These are phyloP conservation scores for Chromobotia macracanthus DNA, from an alignment of 2,797 vertebrate species.

Conservation along the genomic window DNA sequence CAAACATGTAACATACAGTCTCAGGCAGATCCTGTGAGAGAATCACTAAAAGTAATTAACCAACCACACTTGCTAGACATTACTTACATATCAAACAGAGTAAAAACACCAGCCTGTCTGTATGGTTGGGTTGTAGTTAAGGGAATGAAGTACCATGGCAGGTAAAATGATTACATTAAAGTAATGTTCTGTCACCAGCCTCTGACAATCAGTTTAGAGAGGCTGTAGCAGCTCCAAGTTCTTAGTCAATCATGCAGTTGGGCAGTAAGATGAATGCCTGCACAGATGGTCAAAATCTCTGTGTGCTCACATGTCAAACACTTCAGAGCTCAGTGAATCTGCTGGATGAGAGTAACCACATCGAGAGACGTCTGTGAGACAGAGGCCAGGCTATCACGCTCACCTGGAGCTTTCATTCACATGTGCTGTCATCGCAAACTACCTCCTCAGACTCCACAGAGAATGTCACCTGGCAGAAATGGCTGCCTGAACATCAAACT, in stretches of 20 bases:
- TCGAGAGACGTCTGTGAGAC: constrained; percentile 37
- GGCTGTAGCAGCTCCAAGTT: constrained; percentile 23
- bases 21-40: constrained; percentile 4
- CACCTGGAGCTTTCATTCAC: constrained; percentile 6
- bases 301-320: constrained; percentile 27
- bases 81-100: neutral
- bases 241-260: constrained; percentile 26
- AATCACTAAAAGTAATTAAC: constrained; percentile 12
- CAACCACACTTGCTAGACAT: neutral
- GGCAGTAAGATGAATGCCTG: constrained; percentile 45
- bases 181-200: constrained; percentile 15
- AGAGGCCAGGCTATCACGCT: constrained; percentile 23
- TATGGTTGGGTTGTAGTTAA: constrained; percentile 38
- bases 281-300: constrained; percentile 54
- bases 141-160: constrained; percentile 39
- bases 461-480: constrained; percentile 27
- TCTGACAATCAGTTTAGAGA: constrained; percentile 36
- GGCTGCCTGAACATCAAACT: neutral
- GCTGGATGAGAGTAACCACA: constrained; percentile 36
- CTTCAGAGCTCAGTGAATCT: constrained; percentile 37
- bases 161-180: constrained; percentile 50
- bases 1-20: neutral
- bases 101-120: constrained; percentile 21
- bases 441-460: constrained; percentile 23
- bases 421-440: constrained; percentile 22